Conservation (phyloP, 1,140 invertebrate genomes). For the Drosophila ogumai region DNA sequence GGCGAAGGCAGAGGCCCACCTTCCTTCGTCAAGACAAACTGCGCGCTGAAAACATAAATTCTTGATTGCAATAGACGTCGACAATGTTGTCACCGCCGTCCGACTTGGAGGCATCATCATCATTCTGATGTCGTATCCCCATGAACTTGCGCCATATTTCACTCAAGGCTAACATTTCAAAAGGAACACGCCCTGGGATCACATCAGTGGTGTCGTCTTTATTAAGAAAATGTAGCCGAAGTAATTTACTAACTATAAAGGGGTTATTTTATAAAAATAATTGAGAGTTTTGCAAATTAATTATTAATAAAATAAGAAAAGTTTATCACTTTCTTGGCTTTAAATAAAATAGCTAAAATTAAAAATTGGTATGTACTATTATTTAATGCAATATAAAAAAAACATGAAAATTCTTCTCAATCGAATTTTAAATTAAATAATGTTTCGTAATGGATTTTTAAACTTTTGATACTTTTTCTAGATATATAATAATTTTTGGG, state of each 20-base stretch:
- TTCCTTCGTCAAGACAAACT: conserved; percentile 56
- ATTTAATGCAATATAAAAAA: too few relatives aligned
- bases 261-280: neutral
- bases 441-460: too few relatives aligned
- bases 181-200: conserved; percentile 40
- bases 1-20: conserved; percentile 5
- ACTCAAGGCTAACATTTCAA: conserved; percentile 68
- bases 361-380: too few relatives aligned
- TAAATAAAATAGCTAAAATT: too few relatives aligned
- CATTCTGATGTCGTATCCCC: conserved; percentile 74
- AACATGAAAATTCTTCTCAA: too few relatives aligned
- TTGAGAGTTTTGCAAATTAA: neutral
- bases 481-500: too few relatives aligned
- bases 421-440: too few relatives aligned
- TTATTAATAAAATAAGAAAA: neutral
- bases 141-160: conserved; percentile 79
- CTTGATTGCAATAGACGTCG: conserved; percentile 77
- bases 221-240: neutral
- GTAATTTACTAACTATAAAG: neutral
- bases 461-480: too few relatives aligned
- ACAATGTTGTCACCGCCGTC: conserved; percentile 41
- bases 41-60: conserved; percentile 75
- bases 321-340: too few relatives aligned
- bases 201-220: conserved; percentile 5
- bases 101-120: conserved; percentile 53